phyloP scores from a whole-genome alignment of 2,797 vertebrate genomes.

The Benthosema pterotum region DNA sequence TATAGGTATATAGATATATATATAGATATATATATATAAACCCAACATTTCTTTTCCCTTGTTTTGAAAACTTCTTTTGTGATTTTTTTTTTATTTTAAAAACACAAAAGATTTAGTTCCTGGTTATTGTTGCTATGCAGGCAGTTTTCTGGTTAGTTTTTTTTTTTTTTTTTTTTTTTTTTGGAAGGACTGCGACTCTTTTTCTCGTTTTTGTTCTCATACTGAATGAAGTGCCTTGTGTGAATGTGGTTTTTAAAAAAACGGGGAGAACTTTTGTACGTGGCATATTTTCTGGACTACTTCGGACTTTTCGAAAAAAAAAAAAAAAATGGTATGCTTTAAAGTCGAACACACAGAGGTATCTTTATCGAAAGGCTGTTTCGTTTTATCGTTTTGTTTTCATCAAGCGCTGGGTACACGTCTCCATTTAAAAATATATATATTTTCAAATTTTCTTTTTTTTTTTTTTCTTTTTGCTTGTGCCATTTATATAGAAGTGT shows the following conservation, averaged over 20 bases:
- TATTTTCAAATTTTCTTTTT: too few species aligned
- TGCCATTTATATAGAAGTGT: constrained; percentile 75
- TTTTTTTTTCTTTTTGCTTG: constrained; percentile 55
- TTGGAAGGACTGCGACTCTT: constrained; percentile 86
- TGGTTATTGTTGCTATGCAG: constrained; percentile 88
- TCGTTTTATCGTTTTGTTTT: constrained; percentile 67
- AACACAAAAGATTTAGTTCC: constrained; percentile 71
- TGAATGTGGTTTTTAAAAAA: constrained; percentile 95
- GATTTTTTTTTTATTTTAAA: too few species aligned
- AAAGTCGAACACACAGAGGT: constrained; percentile 76
- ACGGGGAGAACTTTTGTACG: constrained; percentile 89
- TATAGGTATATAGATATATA: constrained; percentile 32
- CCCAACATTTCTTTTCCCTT: constrained; percentile 28
- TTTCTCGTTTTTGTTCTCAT: constrained; percentile 83
- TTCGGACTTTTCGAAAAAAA: constrained; percentile 89
- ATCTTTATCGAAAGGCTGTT: constrained; percentile 83
- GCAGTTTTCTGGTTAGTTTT: constrained; percentile 84
- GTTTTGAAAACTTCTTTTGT: constrained; percentile 60
- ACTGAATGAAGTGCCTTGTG: constrained; percentile 98
- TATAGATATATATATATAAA: constrained; percentile 39
- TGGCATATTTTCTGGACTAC: constrained; percentile 89
- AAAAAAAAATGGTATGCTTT: constrained; percentile 88
- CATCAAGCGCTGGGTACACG: constrained; percentile 69
- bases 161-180: too few species aligned
- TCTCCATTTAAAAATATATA: too few species aligned